These are phyloP conservation scores for Styela clava DNA, from an alignment of 23 tunicate species.

Conservation along the genomic window DNA sequence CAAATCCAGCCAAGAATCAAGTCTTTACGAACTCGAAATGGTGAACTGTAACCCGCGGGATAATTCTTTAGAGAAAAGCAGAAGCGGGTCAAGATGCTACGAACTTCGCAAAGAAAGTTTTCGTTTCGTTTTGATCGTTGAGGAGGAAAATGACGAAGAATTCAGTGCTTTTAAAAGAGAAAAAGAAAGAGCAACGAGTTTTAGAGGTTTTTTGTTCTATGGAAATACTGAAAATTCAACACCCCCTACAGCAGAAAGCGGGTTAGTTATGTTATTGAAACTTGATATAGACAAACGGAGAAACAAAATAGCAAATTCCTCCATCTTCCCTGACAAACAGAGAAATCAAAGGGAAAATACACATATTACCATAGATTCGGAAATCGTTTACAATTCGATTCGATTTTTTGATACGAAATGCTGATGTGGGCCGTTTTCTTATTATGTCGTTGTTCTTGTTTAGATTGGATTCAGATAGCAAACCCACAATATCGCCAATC, in stretches of 20 bases:
- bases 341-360: no score
- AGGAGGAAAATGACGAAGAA: not conserved
- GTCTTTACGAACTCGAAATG: constrained; percentile 4
- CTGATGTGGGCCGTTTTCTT: no score
- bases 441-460: no score
- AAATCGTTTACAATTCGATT: no score
- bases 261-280: not conserved
- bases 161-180: not conserved
- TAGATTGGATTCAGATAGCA: no score
- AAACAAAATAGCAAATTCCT: no score
- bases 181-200: constrained; percentile 4
- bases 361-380: no score
- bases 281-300: no score
- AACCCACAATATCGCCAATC: constrained; percentile 9
- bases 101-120: constrained; percentile 27
- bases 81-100: not conserved
- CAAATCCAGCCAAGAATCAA: not conserved
- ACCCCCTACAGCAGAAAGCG: not conserved
- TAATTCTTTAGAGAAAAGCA: no score
- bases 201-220: constrained; percentile 10
- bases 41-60: no score
- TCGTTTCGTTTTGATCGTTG: constrained; percentile 31
- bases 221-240: not conserved
- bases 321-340: no score
- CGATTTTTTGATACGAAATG: no score